Conservation (phyloP, 2,888 invertebrate genomes). For the Aphidius colemani region DNA sequence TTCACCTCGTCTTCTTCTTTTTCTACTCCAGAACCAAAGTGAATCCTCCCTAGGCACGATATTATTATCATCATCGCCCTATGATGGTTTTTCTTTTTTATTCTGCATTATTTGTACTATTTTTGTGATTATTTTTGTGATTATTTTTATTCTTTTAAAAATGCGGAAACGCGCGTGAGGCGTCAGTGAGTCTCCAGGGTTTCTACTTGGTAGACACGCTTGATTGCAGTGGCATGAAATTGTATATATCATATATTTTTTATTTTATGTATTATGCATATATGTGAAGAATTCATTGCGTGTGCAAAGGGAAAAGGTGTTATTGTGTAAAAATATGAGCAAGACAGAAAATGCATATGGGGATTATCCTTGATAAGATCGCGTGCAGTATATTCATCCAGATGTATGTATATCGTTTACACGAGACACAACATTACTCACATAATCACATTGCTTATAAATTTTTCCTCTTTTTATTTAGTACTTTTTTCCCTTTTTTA, state of each 20-base stretch:
- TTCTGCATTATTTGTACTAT: neutral
- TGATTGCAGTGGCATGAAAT: constrained; percentile 30
- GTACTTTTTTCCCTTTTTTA: too few relatives aligned
- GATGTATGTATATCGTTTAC: constrained; percentile 31
- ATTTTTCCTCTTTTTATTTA: too few relatives aligned
- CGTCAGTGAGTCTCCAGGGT: constrained; percentile 29
- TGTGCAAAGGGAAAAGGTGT: neutral
- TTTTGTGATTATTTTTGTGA: constrained; percentile 13
- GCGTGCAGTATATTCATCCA: constrained; percentile 36
- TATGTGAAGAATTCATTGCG: too few relatives aligned
- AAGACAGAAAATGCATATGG: constrained; percentile 23
- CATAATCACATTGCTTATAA: constrained; percentile 2
- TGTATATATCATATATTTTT: too few relatives aligned
- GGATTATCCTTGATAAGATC: constrained; percentile 30
- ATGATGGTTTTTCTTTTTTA: constrained; percentile 24
- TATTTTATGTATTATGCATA: too few relatives aligned
- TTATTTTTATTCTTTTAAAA: constrained; percentile 12
- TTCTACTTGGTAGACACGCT: constrained; percentile 32
- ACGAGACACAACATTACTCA: constrained; percentile 27
- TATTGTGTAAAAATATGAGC: constrained; percentile 22
- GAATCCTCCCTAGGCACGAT: constrained; percentile 17
- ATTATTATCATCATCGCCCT: constrained; percentile 22
- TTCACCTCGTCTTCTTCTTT: constrained; percentile 5
- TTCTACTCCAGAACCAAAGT: constrained; percentile 8
- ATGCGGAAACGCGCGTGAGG: constrained; percentile 36